Evolutionary conservation across 2,888 invertebrate genomes (phyloP), one percentile per base, ranked within the genome.

Genomic region (Lochmaea capreae): DNA sequence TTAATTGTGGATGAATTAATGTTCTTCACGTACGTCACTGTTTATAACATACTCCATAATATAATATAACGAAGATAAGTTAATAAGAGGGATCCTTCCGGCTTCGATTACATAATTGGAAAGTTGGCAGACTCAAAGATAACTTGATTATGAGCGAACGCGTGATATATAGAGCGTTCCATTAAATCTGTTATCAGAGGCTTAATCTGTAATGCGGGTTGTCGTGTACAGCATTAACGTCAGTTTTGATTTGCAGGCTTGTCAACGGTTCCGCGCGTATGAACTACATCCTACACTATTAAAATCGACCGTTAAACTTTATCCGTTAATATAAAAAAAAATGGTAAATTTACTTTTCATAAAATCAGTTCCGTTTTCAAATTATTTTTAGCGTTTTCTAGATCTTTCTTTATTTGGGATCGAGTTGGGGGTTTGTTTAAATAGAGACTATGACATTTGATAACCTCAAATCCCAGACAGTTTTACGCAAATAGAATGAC

Each of bases 171-270:
- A 83, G 84, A 85, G 82, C 84, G 83, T 85, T 83, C 85, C 84
- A 85, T 86, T 86, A 86, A 86, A 85, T 85, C 85, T 84, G 85
- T 86, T 86, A 86, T 86, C 86, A 84, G 84, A 81, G 82, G 84
- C 82, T 84, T 86, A 86, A 87, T 86, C 87, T 83, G 83, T 85
- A 86, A 86, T 86, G 82, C 84, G 84, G 83, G 84, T 84, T 86
- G 87, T 86, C 86, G 85, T 86, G 86, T 84, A 84, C 84, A 83
- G 85, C 85, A 86, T 86, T 86, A 86, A 84, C 84, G 86, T 87
- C 86, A 81, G 79, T 79, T 83, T 82, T 84, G 85, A 85, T 86
- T 85, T 85, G 85, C 85, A 81, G 78, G 77, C 78, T 81, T 82
- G 84, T 82, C 84, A 82, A 76, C 84, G 81, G 73, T 67, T 65